These are phyloP conservation scores for Thysanoteuthis rhombus DNA, from an alignment of 2,888 invertebrate genomes.

Conservation along the genomic window DNA sequence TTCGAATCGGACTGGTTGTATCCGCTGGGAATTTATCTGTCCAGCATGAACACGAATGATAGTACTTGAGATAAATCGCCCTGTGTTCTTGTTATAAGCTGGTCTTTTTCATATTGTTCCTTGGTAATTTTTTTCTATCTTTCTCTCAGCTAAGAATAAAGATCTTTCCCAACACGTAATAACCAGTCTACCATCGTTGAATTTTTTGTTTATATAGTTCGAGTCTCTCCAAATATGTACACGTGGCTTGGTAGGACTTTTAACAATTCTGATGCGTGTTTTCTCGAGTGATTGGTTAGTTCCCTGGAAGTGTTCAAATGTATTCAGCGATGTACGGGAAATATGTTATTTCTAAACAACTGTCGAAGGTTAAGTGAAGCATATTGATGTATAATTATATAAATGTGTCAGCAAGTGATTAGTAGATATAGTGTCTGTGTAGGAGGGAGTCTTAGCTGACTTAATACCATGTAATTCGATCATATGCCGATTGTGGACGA, in stretches of 20 bases:
- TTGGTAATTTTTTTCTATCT: too few species aligned
- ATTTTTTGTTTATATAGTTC: not conserved
- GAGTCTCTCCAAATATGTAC: not conserved
- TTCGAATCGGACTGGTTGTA: too few species aligned
- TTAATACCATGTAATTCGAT: not conserved
- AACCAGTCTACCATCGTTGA: not conserved
- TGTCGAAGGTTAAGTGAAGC: too few species aligned
- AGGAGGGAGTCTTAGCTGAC: not conserved
- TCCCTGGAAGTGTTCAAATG: fast-evolving
- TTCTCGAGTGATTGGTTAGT: not conserved
- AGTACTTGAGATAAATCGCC: too few species aligned
- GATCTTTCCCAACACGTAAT: not conserved
- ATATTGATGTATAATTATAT: not conserved
- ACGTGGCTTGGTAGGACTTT: too few species aligned
- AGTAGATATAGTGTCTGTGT: not conserved
- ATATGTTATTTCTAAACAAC: not conserved
- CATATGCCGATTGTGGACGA: not conserved
- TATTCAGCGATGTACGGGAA: not conserved
- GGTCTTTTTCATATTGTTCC: too few species aligned
- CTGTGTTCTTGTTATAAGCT: too few species aligned
- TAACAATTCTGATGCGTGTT: not conserved
- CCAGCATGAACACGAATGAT: too few species aligned
- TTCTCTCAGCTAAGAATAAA: too few species aligned
- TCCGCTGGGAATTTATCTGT: too few species aligned
- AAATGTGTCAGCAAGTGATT: not conserved